Evolutionary conservation across 2,113 vertebrate species (phyloP).

Genomic region (Erinaceus europaeus): DNA sequence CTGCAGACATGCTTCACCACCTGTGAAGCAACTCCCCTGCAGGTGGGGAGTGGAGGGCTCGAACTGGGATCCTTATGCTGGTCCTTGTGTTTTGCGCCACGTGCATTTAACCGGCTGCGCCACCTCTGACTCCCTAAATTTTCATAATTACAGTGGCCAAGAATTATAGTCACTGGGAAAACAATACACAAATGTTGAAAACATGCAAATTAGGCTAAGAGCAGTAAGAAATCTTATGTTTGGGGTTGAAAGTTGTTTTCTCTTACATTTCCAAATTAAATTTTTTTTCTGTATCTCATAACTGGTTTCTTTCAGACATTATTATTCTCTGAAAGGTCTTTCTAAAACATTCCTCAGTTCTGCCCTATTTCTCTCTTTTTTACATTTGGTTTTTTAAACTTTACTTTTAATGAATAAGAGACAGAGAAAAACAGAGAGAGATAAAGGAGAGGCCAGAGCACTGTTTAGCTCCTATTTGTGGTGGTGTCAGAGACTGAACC

Average conservation of each 20-base stretch:
- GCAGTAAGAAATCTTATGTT: background rate
- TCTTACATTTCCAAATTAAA: background rate
- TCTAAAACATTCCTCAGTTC: background rate
- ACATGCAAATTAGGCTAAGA: background rate
- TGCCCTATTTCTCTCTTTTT: slow-evolving; percentile 17
- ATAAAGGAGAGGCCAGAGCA: background rate
- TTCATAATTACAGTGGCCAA: background rate
- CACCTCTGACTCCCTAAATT: no score
- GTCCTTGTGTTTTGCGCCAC: no score
- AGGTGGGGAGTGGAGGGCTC: no score
- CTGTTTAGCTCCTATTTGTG: no score
- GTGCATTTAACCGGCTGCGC: no score
- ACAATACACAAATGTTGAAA: background rate
- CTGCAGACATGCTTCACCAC: no score
- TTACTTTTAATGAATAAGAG: background rate
- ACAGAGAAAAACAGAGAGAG: background rate
- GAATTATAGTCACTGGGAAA: slow-evolving; percentile 9
- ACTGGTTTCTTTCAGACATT: background rate
- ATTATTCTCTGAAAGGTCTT: slow-evolving; percentile 8
- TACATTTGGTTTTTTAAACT: background rate
- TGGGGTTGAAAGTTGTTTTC: background rate
- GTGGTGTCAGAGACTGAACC: no score
- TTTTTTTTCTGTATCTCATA: background rate
- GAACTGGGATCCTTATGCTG: no score
- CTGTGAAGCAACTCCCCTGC: no score